These are phyloP conservation scores for Nasonia giraulti DNA, from an alignment of 1,140 invertebrate genomes.

Conservation along the genomic window DNA sequence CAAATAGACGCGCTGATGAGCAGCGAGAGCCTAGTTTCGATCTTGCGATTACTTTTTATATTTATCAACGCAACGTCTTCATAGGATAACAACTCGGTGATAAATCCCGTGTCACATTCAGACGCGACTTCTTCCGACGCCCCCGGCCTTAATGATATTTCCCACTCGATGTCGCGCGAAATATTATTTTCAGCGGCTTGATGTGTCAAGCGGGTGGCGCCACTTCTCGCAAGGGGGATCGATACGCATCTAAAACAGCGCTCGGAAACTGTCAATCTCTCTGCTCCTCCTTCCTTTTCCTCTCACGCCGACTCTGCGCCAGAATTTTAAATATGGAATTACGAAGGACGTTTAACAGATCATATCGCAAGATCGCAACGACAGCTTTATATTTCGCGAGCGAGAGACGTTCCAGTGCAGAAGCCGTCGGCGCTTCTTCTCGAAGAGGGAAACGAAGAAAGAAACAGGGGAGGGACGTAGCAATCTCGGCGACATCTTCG, in stretches of 20 bases:
- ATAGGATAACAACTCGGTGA: background rate
- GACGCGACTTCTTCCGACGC: background rate
- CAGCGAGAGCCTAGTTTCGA: background rate
- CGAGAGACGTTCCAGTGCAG: background rate
- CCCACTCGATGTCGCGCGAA: slow-evolving; percentile 14
- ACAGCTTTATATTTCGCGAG: slow-evolving; percentile 5
- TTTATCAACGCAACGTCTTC: background rate
- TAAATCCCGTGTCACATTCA: background rate
- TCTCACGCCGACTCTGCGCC: slow-evolving; percentile 4
- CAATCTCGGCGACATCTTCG: slow-evolving; percentile 52
- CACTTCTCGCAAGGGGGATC: background rate
- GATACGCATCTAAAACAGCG: slow-evolving; percentile 44
- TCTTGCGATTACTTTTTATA: background rate
- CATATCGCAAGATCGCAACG: slow-evolving; percentile 3
- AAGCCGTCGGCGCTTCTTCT: background rate
- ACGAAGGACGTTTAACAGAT: slow-evolving; percentile 62
- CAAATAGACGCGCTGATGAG: background rate
- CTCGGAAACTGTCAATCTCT: slow-evolving; percentile 42
- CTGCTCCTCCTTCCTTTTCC: background rate
- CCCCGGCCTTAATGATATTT: slow-evolving; percentile 16
- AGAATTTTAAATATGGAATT: slow-evolving; percentile 65
- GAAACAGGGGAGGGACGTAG: background rate
- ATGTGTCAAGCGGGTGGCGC: slow-evolving; percentile 2
- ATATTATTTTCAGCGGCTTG: slow-evolving; percentile 56
- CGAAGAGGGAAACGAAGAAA: background rate